Percentiles rank a stretch among this genome's conserved stretches.
phyloP scores from a whole-genome alignment of 2,113 vertebrate genomes.

The Dissostichus mawsoni region DNA sequence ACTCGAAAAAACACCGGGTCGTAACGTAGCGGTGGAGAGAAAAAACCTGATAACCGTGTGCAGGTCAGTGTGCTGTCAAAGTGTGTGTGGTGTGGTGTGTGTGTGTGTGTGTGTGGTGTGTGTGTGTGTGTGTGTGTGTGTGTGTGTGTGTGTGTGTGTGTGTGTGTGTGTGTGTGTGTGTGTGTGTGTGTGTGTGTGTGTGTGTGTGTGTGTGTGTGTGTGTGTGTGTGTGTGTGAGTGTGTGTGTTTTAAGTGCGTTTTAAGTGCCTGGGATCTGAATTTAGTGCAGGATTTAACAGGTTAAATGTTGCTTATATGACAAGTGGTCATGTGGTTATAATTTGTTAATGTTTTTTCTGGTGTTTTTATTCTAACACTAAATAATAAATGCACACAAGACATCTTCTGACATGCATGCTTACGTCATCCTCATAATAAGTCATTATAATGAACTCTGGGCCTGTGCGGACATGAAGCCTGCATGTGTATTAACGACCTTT shows the following conservation, averaged over 20 bases:
- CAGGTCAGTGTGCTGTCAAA: slow-evolving; percentile 81
- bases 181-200: too few relatives aligned
- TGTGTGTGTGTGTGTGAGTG: too few relatives aligned
- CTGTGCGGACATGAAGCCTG: neutral
- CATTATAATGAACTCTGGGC: slow-evolving; percentile 20
- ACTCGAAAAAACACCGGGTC: slow-evolving; percentile 86
- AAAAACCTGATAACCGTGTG: slow-evolving; percentile 94
- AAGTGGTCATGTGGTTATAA: neutral
- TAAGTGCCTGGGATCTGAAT: too few relatives aligned
- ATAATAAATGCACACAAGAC: neutral
- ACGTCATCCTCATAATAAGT: slow-evolving; percentile 39
- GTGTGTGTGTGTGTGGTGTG: too few relatives aligned
- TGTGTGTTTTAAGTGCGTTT: too few relatives aligned
- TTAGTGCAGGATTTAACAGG: neutral
- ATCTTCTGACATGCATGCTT: slow-evolving; percentile 23
- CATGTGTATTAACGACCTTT: neutral
- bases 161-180: neutral
- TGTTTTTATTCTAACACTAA: neutral
- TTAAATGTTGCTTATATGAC: neutral
- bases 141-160: too few relatives aligned
- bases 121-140: too few relatives aligned
- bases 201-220: too few relatives aligned
- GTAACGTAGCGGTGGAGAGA: slow-evolving; percentile 91
- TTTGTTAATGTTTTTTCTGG: neutral
- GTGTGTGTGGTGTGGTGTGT: neutral